Base-by-base conservation (phyloP, 2,888 invertebrate species). In the Drosophila mimetica region DNA sequence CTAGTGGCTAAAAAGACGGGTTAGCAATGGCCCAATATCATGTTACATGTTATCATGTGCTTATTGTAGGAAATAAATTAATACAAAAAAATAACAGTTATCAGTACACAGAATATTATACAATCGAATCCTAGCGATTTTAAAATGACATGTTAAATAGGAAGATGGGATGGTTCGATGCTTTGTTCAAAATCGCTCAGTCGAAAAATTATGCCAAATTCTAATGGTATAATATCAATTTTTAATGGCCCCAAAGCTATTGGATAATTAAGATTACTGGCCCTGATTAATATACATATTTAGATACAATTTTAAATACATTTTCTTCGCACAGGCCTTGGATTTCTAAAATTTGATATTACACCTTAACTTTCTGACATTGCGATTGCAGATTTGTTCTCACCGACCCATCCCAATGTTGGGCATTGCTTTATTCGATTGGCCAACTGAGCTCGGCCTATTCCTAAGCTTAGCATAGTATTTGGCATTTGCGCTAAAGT, bases 401-500 rank as follows among this genome's bases (percentile, higher is more conserved):
- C 6, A 46, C 25, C 22, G 16, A 52, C 32, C 14, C 46, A 52
- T 51, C 32, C 48, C 28, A 36, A 8, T 7, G 28, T 53, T 30
- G 55, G 61, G 54, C 51, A 44, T 34, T 44, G 44, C 54, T 59
- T 42, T 25, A 22, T 53, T 59, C 37, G 25, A 41, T 52, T 60
- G 63, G 25, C 51, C 44, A 46, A 74, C 63, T 54, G 61, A 36
- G 32, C 70, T 50, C 41, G 51, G 53, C 28, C 61, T 61, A 61
- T 65, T 70, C 72, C 53, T 57, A 59, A 78, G 66, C 87, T 85
- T 87, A 87, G 77, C 80, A 47, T 80, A 61, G 41, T 83, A 63
- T 83, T 83, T 83, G 82, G 82, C 82, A 82, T 87, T 85, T 82
- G 75, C 86, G 86, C 88, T 87, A 76, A 47, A 54, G 76, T 79